Evolutionary conservation across 2,797 vertebrate species (phyloP).

Genomic region (Hydrocynus forskahlii): DNA sequence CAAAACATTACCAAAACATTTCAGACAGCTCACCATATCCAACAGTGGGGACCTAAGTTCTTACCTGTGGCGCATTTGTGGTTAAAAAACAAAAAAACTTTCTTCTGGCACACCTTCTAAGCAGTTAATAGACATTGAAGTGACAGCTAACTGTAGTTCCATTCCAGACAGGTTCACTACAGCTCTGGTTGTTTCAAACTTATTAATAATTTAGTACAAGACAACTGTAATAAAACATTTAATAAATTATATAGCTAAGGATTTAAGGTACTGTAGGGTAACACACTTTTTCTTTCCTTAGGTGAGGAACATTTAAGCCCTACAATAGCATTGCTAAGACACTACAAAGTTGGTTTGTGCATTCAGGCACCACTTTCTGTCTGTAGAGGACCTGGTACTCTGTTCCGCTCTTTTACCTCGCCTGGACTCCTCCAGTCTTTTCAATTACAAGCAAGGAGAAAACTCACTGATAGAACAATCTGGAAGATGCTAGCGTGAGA

Average conservation of each 20-base stretch:
- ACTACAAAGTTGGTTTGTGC: background rate
- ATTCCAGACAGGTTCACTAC: too few relatives aligned
- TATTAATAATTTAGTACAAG: background rate
- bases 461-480: conserved; percentile 43
- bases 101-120: too few relatives aligned
- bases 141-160: too few relatives aligned
- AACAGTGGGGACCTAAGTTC: too few relatives aligned
- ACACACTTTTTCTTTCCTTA: background rate
- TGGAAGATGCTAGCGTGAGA: conserved; percentile 22
- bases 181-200: too few relatives aligned
- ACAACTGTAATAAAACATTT: background rate
- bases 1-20: too few relatives aligned
- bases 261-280: background rate
- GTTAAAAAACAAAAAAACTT: too few relatives aligned
- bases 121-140: too few relatives aligned
- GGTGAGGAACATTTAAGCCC: background rate
- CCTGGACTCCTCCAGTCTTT: conserved; percentile 8
- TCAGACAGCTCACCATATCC: too few relatives aligned
- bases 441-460: conserved; percentile 30
- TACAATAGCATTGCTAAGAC: background rate
- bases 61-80: too few relatives aligned
- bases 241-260: background rate
- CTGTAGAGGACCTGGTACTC: too few relatives aligned
- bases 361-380: too few relatives aligned
- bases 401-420: background rate